Percentiles rank a stretch among this genome's conserved stretches.
These are phyloP conservation scores for Petrocephalus microphthalmus DNA, from an alignment of 2,113 vertebrate genomes.

Conservation along the genomic window DNA sequence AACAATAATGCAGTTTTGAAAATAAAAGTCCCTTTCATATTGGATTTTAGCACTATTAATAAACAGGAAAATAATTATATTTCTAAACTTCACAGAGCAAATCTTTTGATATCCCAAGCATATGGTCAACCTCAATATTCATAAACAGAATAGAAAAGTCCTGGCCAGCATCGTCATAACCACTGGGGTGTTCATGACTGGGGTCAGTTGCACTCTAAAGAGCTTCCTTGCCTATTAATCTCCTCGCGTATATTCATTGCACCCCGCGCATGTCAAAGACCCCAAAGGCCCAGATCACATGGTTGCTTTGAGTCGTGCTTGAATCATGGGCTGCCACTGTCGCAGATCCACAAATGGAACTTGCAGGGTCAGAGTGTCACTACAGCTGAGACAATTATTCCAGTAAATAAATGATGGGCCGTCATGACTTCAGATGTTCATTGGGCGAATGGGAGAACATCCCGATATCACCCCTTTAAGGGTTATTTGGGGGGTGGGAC, in stretches of 20 bases:
- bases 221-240: neutral
- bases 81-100: neutral
- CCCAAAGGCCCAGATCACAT: slow-evolving; percentile 31
- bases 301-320: slow-evolving; percentile 5
- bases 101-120: neutral
- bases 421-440: slow-evolving; percentile 11
- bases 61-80: too few relatives aligned
- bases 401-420: neutral
- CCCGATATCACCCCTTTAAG: neutral
- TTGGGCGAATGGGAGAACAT: neutral
- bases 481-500: neutral
- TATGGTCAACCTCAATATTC: neutral
- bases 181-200: neutral
- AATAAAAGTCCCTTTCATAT: neutral
- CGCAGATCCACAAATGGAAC: neutral
- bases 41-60: neutral
- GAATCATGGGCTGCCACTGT: neutral
- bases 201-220: neutral
- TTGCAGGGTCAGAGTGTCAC: neutral
- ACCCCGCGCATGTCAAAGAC: neutral
- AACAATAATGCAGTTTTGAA: neutral
- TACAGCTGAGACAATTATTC: neutral
- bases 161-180: neutral
- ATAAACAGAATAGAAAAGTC: neutral
- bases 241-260: slow-evolving; percentile 43